phyloP scores from a whole-genome alignment of 2,888 invertebrate genomes.

The Zeuzera pyrina region DNA sequence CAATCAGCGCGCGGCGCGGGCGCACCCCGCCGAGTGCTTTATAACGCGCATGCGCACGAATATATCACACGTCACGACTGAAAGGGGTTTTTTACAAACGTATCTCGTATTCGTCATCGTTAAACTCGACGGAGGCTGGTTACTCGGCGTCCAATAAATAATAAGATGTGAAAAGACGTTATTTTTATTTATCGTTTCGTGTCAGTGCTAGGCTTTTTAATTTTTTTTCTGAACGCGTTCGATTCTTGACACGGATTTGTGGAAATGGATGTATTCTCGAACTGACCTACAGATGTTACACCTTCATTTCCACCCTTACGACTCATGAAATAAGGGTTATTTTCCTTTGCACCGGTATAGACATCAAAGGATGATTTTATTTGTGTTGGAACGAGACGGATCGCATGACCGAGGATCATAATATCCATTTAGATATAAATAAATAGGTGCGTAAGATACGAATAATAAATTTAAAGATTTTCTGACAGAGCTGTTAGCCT shows the following conservation, averaged over 20 bases:
- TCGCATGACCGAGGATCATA: conserved; percentile 12
- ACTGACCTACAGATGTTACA: conserved; percentile 25
- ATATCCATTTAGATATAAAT: conserved; percentile 4
- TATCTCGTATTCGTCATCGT: conserved; percentile 71
- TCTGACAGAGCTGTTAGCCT: too few relatives aligned
- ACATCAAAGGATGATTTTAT: conserved; percentile 11
- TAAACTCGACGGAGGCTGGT: conserved; percentile 38
- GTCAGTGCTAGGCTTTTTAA: conserved; percentile 28
- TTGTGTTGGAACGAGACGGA: conserved; percentile 17
- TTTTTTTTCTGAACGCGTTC: conserved; percentile 40
- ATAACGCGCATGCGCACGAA: conserved; percentile 52
- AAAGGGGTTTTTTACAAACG: conserved; percentile 61
- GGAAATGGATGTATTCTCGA: conserved; percentile 45
- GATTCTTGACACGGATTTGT: conserved; percentile 62
- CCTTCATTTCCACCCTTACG: conserved; percentile 28
- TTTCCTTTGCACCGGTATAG: background rate
- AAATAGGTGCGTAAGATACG: conserved; percentile 1
- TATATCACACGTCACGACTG: conserved; percentile 64
- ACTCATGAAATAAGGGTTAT: conserved; percentile 19
- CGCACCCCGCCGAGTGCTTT: conserved; percentile 67
- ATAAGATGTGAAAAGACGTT: conserved; percentile 49
- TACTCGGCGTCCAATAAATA: conserved; percentile 54
- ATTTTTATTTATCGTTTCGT: conserved; percentile 48
- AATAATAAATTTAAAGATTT: too few relatives aligned
- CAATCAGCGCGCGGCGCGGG: conserved; percentile 53